These are phyloP conservation scores for Nowickia ferox DNA, from an alignment of 2,888 invertebrate species.

Conservation along the genomic window DNA sequence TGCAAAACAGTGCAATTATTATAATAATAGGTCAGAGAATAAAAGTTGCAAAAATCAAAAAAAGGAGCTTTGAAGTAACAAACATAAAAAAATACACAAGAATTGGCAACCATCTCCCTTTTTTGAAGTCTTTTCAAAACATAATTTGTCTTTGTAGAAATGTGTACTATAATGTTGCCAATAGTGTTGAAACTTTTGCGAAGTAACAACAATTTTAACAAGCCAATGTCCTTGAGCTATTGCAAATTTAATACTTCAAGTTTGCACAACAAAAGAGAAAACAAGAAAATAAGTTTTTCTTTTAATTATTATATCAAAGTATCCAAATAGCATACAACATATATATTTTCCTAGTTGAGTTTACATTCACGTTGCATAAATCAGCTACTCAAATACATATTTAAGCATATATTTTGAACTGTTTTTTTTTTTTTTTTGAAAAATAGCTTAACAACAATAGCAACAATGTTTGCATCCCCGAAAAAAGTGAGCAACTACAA, in stretches of 20 bases:
- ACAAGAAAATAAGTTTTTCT: not conserved
- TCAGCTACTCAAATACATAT: not conserved
- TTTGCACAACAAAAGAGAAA: constrained; percentile 2
- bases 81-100: no score
- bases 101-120: no score
- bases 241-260: constrained; percentile 17
- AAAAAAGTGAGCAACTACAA: constrained; percentile 50
- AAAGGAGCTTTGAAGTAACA: no score
- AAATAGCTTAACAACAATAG: constrained; percentile 17
- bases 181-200: not conserved
- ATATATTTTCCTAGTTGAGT: not conserved
- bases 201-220: constrained; percentile 7
- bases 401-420: not conserved
- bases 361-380: not conserved
- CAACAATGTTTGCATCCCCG: constrained; percentile 10
- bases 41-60: no score
- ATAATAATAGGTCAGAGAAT: no score
- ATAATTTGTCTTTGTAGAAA: not conserved
- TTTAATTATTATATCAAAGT: not conserved
- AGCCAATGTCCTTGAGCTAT: constrained; percentile 50
- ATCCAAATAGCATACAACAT: constrained; percentile 3
- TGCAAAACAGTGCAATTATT: no score
- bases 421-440: not conserved
- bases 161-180: not conserved
- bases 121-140: no score